A percentile compares a stretch with the other conserved stretches of the same genome.
phyloP scores from a whole-genome alignment of 2,113 vertebrate genomes.

The Noctilio leporinus region DNA sequence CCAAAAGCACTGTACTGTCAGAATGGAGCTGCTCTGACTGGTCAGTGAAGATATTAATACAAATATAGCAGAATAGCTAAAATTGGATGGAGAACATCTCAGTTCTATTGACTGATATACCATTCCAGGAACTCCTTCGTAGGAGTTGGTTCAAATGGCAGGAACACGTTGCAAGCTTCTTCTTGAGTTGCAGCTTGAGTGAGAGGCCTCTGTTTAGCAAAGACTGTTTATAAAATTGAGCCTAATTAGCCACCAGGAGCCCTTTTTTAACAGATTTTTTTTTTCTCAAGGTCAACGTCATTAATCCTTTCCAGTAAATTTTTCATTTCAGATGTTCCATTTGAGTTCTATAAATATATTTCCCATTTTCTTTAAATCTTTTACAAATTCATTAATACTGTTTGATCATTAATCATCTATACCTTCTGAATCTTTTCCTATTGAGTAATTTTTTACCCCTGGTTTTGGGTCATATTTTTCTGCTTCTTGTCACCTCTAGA shows the following conservation, averaged over 20 bases:
- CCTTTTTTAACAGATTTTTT: not conserved
- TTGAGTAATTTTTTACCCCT: not conserved
- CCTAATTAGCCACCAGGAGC: not conserved
- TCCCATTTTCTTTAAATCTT: not conserved
- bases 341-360: not conserved
- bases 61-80: not conserved
- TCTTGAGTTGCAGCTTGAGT: not conserved
- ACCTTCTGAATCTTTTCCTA: not conserved
- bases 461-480: not conserved
- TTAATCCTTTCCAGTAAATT: not conserved
- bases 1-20: not conserved
- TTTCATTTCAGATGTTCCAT: not conserved
- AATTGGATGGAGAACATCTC: too few relatives aligned
- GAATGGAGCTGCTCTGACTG: not conserved
- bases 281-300: not conserved
- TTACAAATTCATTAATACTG: not conserved
- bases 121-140: not conserved
- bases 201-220: not conserved
- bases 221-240: not conserved
- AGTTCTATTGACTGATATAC: not conserved
- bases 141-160: not conserved
- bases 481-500: not conserved
- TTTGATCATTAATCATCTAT: not conserved
- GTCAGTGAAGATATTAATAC: not conserved
- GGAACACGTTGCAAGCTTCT: not conserved